Evolutionary conservation across 1,140 invertebrate species (phyloP).

Genomic region (Dinoponera quadriceps): DNA sequence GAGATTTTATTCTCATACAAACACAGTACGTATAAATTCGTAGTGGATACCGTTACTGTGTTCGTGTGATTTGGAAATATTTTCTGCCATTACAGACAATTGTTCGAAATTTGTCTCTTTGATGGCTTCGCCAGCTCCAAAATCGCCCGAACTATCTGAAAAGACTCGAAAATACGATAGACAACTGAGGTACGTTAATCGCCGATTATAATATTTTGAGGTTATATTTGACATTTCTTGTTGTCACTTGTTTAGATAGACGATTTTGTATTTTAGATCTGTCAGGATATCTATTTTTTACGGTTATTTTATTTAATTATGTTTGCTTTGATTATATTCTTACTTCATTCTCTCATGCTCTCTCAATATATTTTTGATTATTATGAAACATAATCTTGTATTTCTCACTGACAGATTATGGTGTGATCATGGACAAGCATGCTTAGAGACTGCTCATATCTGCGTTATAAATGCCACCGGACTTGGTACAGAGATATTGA

Average conservation of each 20-base stretch:
- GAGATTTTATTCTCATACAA: no score
- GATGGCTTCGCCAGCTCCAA: conserved; percentile 92
- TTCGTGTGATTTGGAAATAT: background rate
- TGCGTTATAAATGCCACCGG: conserved; percentile 98
- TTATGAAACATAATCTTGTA: background rate
- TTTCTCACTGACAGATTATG: conserved; percentile 89
- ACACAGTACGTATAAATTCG: no score
- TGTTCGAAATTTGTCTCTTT: conserved; percentile 1
- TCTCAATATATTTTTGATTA: background rate
- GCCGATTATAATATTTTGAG: background rate
- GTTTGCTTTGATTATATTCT: background rate
- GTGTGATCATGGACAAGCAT: conserved; percentile 98
- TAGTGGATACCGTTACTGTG: background rate
- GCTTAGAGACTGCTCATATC: conserved; percentile 94
- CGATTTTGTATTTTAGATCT: background rate
- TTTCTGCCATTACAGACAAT: background rate
- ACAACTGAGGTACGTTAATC: conserved; percentile 90
- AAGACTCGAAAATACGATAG: conserved; percentile 95
- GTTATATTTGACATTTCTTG: conserved; percentile 21
- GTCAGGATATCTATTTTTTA: background rate
- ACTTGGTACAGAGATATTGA: conserved; percentile 97
- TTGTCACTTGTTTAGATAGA: background rate
- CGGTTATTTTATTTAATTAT: background rate
- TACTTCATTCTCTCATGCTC: background rate
- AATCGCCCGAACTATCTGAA: conserved; percentile 93